Percentiles rank a stretch among this genome's conserved stretches.
Conservation (phyloP, 2,797 vertebrate species). For the Acrossocheilus fasciatus region DNA sequence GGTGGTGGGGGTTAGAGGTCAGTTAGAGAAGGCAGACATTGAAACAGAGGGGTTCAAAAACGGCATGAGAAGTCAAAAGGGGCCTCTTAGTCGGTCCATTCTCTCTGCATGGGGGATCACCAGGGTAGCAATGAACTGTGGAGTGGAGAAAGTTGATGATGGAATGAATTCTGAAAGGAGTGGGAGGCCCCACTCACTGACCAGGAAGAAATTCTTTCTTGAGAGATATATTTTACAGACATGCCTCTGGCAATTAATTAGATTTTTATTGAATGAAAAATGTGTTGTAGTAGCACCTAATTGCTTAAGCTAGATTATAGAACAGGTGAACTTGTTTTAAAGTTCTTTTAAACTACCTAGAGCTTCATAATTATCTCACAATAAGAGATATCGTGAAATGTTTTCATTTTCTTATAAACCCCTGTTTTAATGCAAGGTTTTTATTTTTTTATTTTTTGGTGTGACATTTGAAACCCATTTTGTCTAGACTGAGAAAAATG, state of each 20-base stretch:
- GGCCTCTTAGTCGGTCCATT: slow-evolving; percentile 64
- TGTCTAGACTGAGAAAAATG: neutral
- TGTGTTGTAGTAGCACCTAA: neutral
- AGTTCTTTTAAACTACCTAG: neutral
- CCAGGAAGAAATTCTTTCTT: slow-evolving; percentile 10
- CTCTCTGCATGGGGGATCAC: slow-evolving; percentile 66
- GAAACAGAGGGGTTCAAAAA: slow-evolving; percentile 77
- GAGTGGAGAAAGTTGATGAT: slow-evolving; percentile 33
- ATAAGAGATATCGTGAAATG: neutral
- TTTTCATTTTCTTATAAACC: neutral
- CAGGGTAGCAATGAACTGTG: slow-evolving; percentile 59
- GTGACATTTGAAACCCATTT: neutral
- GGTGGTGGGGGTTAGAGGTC: slow-evolving; percentile 68
- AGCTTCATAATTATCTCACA: neutral
- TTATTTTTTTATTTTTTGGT: neutral
- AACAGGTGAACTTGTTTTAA: neutral
- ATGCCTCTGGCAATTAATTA: neutral
- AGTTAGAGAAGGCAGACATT: slow-evolving; percentile 76
- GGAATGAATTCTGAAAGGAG: slow-evolving; percentile 2
- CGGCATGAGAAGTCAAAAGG: slow-evolving; percentile 73
- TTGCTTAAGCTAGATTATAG: neutral
- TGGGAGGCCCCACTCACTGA: neutral
- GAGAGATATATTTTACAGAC: neutral
- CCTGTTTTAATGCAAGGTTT: neutral
- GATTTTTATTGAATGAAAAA: neutral